Percentiles rank a stretch among this genome's conserved stretches.
Conservation (phyloP, 2,888 invertebrate species). For the Teleiodes luculella region DNA sequence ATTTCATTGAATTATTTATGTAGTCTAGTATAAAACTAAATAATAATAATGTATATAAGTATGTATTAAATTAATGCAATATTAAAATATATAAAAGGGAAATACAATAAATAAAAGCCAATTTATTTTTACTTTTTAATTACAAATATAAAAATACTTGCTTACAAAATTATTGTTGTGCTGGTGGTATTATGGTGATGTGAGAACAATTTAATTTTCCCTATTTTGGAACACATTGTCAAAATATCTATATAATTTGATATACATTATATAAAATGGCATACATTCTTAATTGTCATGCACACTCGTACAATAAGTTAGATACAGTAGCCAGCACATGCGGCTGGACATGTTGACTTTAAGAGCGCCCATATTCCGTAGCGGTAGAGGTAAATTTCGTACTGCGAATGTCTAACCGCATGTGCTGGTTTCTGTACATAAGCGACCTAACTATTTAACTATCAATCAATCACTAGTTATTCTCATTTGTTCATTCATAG, state of each 20-base stretch:
- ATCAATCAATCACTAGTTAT: background rate
- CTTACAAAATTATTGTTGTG: background rate
- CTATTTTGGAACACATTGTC: background rate
- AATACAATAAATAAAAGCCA: background rate
- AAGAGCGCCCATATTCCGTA: too few species aligned
- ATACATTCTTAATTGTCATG: background rate
- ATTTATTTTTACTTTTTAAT: background rate
- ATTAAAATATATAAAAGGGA: too few species aligned
- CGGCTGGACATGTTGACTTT: too few species aligned
- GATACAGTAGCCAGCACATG: too few species aligned
- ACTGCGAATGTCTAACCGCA: too few species aligned
- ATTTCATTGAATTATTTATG: too few species aligned
- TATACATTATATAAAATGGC: background rate
- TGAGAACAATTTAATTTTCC: background rate
- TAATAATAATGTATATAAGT: too few species aligned
- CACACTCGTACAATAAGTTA: slow-evolving; percentile 7
- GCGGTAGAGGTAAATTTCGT: too few species aligned
- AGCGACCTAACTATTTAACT: background rate
- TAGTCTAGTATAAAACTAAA: too few species aligned
- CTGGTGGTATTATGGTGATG: background rate
- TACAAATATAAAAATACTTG: background rate
- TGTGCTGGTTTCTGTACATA: too few species aligned
- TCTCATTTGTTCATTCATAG: background rate
- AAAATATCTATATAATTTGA: background rate
- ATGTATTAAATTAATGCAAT: too few species aligned